Conservation (phyloP, 2,888 invertebrate genomes). For the Blastobasis adustella region DNA sequence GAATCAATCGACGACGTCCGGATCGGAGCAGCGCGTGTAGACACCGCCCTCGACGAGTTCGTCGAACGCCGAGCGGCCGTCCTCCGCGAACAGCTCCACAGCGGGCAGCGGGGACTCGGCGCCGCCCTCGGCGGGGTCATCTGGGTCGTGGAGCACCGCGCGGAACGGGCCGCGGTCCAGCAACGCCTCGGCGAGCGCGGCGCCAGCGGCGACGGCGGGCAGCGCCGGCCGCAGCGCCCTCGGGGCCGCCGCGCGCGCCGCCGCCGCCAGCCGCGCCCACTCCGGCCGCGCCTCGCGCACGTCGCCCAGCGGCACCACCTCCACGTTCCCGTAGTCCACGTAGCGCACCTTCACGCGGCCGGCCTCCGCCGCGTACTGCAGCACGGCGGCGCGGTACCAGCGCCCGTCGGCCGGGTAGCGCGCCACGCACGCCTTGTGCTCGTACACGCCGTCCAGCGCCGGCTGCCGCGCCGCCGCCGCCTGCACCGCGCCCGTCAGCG, state of each 20-base stretch:
- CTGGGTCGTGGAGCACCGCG: slow-evolving; percentile 11
- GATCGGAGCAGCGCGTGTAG: slow-evolving; percentile 15
- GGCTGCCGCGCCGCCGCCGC: slow-evolving; percentile 27
- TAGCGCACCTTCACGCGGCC: slow-evolving; percentile 76
- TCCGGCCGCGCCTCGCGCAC: slow-evolving; percentile 65
- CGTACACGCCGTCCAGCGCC: slow-evolving; percentile 51
- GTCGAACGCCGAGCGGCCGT: slow-evolving; percentile 38
- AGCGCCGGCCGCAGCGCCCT: too few relatives aligned
- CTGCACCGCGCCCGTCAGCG: too few relatives aligned
- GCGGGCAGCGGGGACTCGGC: slow-evolving; percentile 24
- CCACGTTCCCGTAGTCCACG: slow-evolving; percentile 84
- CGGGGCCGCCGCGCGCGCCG: too few relatives aligned
- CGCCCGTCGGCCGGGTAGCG: slow-evolving; percentile 73
- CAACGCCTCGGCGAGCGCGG: slow-evolving; percentile 27
- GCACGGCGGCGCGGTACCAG: slow-evolving; percentile 84
- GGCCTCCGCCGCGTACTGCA: slow-evolving; percentile 55
- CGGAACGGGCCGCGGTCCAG: slow-evolving; percentile 46
- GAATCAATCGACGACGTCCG: background rate
- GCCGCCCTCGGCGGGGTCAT: slow-evolving; percentile 28
- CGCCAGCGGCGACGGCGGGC: too few relatives aligned
- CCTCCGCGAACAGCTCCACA: slow-evolving; percentile 45
- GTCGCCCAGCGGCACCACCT: slow-evolving; percentile 57
- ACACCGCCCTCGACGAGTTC: slow-evolving; percentile 36
- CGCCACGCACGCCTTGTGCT: slow-evolving; percentile 77
- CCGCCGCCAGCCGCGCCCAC: slow-evolving; percentile 33